Evolutionary conservation across 2,113 vertebrate genomes (phyloP).

Genomic region (Steatornis caripensis): DNA sequence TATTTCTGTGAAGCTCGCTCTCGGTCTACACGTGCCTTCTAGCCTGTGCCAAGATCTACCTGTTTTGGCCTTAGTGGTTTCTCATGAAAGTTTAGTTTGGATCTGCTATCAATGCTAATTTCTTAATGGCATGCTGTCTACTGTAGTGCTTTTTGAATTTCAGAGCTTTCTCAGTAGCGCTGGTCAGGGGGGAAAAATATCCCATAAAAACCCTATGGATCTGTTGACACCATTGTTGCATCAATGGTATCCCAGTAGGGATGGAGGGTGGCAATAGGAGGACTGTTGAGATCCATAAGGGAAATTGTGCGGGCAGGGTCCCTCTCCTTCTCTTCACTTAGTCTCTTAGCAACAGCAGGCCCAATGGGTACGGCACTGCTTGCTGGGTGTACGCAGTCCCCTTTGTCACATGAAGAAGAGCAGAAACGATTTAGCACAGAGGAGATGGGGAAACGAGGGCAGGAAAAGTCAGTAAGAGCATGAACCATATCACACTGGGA

Average conservation of each 20-base stretch:
- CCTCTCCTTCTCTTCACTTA: not conserved
- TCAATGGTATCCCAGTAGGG: not conserved
- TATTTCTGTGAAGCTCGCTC: not conserved
- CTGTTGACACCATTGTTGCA: not conserved
- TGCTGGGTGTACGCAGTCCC: not conserved
- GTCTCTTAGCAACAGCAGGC: conserved; percentile 37
- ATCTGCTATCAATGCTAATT: not conserved
- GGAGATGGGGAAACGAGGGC: not conserved
- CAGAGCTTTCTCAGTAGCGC: not conserved
- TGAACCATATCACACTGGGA: not conserved
- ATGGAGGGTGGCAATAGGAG: not conserved
- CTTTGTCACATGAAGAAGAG: not conserved
- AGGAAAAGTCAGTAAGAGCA: not conserved
- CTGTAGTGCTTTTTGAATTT: not conserved
- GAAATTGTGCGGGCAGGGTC: not conserved
- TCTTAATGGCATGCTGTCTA: not conserved
- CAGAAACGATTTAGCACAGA: not conserved
- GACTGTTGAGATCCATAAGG: not conserved
- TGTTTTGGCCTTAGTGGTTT: not conserved
- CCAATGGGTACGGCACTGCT: not conserved
- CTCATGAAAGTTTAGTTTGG: not conserved
- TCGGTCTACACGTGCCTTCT: not conserved
- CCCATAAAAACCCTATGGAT: not conserved
- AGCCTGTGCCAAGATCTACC: not conserved
- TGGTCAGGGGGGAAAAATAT: not conserved